Conservation (phyloP, 2,113 vertebrate genomes). For the Calypte anna region DNA sequence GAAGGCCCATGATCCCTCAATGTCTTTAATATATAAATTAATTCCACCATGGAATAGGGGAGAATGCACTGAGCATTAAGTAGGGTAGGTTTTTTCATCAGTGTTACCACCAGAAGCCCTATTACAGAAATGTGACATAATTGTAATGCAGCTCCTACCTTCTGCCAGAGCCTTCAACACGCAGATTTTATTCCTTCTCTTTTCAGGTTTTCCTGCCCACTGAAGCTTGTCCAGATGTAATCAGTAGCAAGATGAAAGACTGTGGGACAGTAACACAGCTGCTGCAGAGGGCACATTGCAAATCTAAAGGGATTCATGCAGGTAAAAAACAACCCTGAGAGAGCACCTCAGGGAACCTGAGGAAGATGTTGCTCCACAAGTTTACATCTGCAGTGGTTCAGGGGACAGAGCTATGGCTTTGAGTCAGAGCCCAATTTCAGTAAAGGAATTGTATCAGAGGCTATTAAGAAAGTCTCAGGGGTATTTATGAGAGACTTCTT, state of each 20-base stretch:
- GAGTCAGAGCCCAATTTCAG: background rate
- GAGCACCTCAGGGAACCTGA: background rate
- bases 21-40: background rate
- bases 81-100: background rate
- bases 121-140: rapidly evolving
- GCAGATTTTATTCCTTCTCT: background rate
- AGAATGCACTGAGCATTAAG: background rate
- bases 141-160: background rate
- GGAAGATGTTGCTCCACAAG: background rate
- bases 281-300: background rate
- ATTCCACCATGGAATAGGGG: background rate
- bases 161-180: background rate
- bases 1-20: background rate
- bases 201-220: background rate
- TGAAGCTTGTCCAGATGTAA: background rate
- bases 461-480: background rate
- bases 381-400: background rate
- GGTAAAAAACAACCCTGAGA: background rate
- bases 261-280: background rate
- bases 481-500: background rate
- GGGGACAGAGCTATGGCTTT: background rate
- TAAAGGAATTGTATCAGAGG: background rate
- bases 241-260: background rate
- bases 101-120: background rate
- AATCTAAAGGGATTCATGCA: background rate